These are phyloP conservation scores for Pygoscelis antarcticus DNA, from an alignment of 2,113 vertebrate genomes.

Conservation along the genomic window DNA sequence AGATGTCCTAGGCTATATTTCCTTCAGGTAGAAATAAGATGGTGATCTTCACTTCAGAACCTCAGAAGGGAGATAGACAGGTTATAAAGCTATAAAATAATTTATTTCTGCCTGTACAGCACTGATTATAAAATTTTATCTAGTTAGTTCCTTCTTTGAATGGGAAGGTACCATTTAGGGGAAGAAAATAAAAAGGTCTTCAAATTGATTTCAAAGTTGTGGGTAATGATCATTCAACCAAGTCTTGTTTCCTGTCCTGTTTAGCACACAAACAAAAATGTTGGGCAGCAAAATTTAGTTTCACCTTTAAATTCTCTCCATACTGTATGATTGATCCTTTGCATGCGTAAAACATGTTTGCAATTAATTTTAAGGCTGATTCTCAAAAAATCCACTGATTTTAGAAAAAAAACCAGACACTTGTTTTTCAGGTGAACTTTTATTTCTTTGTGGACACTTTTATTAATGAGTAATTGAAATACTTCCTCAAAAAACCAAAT, in stretches of 20 bases:
- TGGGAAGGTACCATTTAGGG: not conserved
- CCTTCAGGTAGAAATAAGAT: not conserved
- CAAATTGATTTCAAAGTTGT: not conserved
- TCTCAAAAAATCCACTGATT: not conserved
- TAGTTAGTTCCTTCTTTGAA: not conserved
- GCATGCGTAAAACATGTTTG: not conserved
- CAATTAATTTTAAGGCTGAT: not conserved
- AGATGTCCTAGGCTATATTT: not conserved
- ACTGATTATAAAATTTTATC: not conserved
- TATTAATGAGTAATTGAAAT: not conserved
- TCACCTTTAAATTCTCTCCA: not conserved
- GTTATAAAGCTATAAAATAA: not conserved
- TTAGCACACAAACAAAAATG: not conserved
- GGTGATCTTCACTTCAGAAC: not conserved
- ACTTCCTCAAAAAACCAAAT: not conserved
- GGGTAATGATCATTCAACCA: not conserved
- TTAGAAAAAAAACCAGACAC: not conserved
- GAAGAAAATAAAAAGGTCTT: not conserved
- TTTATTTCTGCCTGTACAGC: not conserved
- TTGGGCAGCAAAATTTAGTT: not conserved
- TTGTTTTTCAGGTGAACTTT: not conserved
- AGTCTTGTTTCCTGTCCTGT: not conserved
- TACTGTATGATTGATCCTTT: not conserved
- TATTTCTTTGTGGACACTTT: not conserved
- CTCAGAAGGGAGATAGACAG: not conserved